A percentile compares a stretch with the other conserved stretches of the same genome.
These are phyloP conservation scores for Sterna hirundo DNA, from an alignment of 2,113 vertebrate genomes.

Conservation along the genomic window DNA sequence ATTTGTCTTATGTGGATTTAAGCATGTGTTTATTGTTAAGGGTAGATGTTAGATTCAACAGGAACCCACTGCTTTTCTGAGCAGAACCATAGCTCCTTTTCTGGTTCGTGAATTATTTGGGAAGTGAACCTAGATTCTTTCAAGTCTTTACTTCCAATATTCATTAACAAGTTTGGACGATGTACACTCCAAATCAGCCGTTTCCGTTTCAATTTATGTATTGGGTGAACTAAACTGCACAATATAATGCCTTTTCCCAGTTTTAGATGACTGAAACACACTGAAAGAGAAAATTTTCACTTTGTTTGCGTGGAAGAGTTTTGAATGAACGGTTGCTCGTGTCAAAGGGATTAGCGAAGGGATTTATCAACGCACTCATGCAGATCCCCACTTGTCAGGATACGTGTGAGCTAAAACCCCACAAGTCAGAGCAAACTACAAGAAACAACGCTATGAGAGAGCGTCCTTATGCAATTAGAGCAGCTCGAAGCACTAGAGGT, in stretches of 20 bases:
- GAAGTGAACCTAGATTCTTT: background rate
- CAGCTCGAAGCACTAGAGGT: background rate
- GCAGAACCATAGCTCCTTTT: background rate
- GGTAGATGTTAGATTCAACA: background rate
- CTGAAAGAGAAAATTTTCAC: background rate
- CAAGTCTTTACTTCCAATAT: background rate
- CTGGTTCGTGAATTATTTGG: background rate
- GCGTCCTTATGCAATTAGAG: background rate
- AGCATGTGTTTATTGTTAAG: constrained; percentile 27
- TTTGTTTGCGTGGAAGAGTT: constrained; percentile 1
- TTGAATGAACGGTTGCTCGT: background rate
- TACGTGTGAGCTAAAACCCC: background rate
- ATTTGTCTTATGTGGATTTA: background rate
- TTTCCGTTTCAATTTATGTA: background rate
- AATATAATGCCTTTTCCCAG: background rate
- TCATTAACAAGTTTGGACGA: background rate
- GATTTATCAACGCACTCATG: background rate
- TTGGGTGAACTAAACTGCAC: background rate
- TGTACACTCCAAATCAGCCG: background rate
- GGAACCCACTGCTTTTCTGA: background rate
- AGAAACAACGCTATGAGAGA: background rate
- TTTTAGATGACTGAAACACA: background rate
- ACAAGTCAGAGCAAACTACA: background rate
- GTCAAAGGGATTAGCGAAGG: background rate
- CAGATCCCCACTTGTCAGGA: background rate